phyloP scores from a whole-genome alignment of 2,888 invertebrate species.

The Platycnemis pennipes region DNA sequence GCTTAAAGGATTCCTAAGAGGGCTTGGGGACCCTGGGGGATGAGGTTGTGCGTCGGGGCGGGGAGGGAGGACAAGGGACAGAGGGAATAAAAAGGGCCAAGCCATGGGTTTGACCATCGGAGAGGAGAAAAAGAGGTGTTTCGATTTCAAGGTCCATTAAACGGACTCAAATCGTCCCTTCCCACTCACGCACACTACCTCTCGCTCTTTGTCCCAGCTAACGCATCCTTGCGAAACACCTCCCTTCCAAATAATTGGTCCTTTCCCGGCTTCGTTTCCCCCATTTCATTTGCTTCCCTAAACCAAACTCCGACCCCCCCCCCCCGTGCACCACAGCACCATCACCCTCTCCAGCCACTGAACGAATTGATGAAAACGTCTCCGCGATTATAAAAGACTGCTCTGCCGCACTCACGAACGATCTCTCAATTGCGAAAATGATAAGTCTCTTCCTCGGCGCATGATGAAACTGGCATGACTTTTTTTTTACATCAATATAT shows the following conservation, averaged over 20 bases:
- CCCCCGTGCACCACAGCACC: not conserved
- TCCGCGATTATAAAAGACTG: constrained; percentile 23
- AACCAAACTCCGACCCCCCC: not conserved
- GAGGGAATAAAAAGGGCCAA: not conserved
- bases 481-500: too few relatives aligned
- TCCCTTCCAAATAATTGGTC: constrained; percentile 52
- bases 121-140: constrained; percentile 30
- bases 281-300: constrained; percentile 15
- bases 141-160: constrained; percentile 57
- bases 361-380: constrained; percentile 42
- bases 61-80: not conserved
- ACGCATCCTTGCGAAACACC: constrained; percentile 46
- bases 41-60: not conserved
- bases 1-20: constrained; percentile 34
- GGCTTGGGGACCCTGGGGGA: not conserved
- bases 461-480: too few relatives aligned
- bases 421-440: too few relatives aligned
- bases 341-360: not conserved
- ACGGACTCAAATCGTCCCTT: constrained; percentile 30
- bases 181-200: not conserved
- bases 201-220: not conserved
- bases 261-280: constrained; percentile 34
- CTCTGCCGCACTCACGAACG: not conserved
- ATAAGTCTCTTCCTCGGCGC: too few relatives aligned
- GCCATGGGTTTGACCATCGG: not conserved